Evolutionary conservation across 1,140 invertebrate genomes (phyloP).

Genomic region (Ptiloglossa arizonensis): DNA sequence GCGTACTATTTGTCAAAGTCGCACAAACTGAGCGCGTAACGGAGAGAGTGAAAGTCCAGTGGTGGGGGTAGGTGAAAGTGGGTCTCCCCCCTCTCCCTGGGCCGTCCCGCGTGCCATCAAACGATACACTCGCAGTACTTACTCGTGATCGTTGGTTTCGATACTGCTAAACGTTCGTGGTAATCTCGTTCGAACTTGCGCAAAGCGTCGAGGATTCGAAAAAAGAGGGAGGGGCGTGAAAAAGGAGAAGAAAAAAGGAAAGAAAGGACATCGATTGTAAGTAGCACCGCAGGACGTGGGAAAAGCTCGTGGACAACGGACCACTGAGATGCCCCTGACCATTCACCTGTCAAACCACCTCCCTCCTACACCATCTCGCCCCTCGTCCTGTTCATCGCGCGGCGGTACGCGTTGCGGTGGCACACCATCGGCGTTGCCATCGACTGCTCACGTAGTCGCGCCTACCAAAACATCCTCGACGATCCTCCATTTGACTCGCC

Average conservation of each 20-base stretch:
- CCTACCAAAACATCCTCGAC: slow-evolving; percentile 81
- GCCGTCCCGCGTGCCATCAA: no score
- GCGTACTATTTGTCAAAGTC: no score
- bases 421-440: slow-evolving; percentile 63
- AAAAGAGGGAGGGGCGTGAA: slow-evolving; percentile 18
- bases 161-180: no score
- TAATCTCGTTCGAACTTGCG: slow-evolving; percentile 26
- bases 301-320: slow-evolving; percentile 61
- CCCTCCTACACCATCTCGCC: slow-evolving; percentile 62
- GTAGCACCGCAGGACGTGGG: slow-evolving; percentile 66
- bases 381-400: slow-evolving; percentile 60
- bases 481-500: slow-evolving; percentile 79
- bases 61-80: no score
- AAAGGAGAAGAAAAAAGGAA: slow-evolving; percentile 22
- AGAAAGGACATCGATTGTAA: slow-evolving; percentile 34
- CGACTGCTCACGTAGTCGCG: slow-evolving; percentile 68
- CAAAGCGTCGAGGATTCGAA: slow-evolving; percentile 8
- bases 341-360: slow-evolving; percentile 79
- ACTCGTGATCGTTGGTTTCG: no score
- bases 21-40: no score
- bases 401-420: slow-evolving; percentile 43
- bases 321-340: slow-evolving; percentile 67
- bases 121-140: no score
- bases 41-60: no score
- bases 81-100: no score